Evolutionary conservation across 2,888 invertebrate genomes (phyloP).

Genomic region (Phlogophora meticulosa): DNA sequence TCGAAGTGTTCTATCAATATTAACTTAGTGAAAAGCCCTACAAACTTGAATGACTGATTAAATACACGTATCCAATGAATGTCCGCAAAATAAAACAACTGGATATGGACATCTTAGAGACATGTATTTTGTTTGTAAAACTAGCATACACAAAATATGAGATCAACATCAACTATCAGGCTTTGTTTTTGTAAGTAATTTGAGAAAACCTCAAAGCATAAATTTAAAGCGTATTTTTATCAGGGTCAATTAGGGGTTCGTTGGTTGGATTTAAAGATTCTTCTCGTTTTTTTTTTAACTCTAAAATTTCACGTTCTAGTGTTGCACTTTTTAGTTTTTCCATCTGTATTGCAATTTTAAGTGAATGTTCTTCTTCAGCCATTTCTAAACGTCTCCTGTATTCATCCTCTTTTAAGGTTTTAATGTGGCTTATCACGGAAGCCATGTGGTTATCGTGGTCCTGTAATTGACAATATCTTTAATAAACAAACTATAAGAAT

Average conservation of each 20-base stretch:
- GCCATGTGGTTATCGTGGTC: slow-evolving; percentile 15
- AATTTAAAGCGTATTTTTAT: too few relatives aligned
- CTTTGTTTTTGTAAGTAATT: too few relatives aligned
- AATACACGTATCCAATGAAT: too few relatives aligned
- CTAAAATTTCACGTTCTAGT: slow-evolving; percentile 35
- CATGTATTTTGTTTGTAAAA: not conserved
- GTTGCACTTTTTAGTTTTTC: slow-evolving; percentile 37
- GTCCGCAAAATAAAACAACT: not conserved
- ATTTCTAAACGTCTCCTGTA: slow-evolving; percentile 36
- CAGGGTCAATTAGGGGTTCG: too few relatives aligned
- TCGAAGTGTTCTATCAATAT: too few relatives aligned
- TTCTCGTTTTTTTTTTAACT: slow-evolving; percentile 22
- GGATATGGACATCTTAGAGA: too few relatives aligned
- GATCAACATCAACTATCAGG: not conserved
- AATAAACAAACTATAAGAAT: not conserved
- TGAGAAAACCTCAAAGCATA: too few relatives aligned
- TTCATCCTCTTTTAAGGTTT: slow-evolving; percentile 32
- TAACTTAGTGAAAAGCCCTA: too few relatives aligned
- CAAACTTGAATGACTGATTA: too few relatives aligned
- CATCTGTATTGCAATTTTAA: slow-evolving; percentile 32
- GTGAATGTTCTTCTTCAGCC: slow-evolving; percentile 37
- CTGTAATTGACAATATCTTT: slow-evolving; percentile 1
- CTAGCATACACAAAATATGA: not conserved
- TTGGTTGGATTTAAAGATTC: not conserved
- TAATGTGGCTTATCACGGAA: slow-evolving; percentile 16